Evolutionary conservation across 2,797 vertebrate species (phyloP).

Genomic region (Bucorvus abyssinicus): DNA sequence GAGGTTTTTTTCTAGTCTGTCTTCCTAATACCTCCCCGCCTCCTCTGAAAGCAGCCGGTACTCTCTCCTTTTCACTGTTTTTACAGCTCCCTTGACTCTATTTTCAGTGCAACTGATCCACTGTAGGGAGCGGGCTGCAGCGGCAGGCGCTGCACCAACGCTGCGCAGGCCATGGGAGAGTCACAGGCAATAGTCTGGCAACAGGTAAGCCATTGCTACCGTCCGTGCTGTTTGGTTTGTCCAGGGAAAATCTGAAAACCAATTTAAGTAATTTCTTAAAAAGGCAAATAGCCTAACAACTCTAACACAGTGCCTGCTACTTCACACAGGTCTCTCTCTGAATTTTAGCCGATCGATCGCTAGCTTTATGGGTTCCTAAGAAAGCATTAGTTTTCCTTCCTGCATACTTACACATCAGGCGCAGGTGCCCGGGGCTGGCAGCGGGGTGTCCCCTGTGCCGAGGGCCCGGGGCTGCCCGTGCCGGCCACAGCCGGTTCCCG

Average conservation of each 20-base stretch:
- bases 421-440: fast-evolving
- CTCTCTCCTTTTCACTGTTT: background rate
- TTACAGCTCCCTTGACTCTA: background rate
- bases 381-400: background rate
- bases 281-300: background rate
- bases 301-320: background rate
- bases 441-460: fast-evolving
- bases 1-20: fast-evolving
- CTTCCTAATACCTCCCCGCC: background rate
- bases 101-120: background rate
- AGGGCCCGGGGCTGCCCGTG: too few species aligned
- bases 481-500: background rate
- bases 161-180: too few species aligned
- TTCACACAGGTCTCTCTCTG: background rate
- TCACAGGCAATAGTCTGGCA: background rate
- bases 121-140: background rate
- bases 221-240: background rate
- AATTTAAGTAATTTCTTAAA: background rate
- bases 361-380: background rate
- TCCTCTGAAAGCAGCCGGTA: background rate
- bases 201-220: background rate
- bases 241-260: background rate
- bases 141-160: background rate
- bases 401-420: fast-evolving
- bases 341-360: background rate